These are phyloP conservation scores for Corynorhinus townsendii DNA, from an alignment of 2,113 vertebrate genomes.

Conservation along the genomic window DNA sequence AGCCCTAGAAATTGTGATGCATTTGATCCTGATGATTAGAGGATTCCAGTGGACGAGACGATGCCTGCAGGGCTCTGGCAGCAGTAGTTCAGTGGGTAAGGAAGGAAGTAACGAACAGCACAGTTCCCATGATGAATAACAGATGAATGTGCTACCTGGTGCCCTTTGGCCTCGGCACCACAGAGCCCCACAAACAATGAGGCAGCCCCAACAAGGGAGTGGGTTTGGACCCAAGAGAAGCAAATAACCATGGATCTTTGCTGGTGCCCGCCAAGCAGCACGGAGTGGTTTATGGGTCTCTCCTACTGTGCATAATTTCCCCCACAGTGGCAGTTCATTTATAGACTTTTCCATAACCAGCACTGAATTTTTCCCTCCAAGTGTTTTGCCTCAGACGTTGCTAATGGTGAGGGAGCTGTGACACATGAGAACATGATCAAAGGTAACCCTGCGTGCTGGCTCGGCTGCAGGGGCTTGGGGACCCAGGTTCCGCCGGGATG, in stretches of 20 bases:
- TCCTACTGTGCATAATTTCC: fast-evolving
- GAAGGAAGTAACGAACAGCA: neutral
- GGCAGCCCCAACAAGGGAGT: fast-evolving
- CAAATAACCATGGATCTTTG: fast-evolving
- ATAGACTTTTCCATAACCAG: neutral
- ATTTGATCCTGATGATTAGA: fast-evolving
- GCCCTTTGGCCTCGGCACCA: neutral
- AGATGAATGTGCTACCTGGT: neutral
- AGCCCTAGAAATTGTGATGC: neutral
- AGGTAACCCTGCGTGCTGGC: neutral
- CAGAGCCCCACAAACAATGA: fast-evolving
- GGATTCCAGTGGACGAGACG: neutral
- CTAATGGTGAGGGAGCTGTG: fast-evolving
- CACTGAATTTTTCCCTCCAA: neutral
- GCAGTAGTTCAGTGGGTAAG: no score
- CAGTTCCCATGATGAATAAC: no score
- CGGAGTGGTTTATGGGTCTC: fast-evolving
- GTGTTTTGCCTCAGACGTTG: neutral
- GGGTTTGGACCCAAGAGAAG: neutral
- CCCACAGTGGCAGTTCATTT: neutral
- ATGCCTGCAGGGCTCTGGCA: fast-evolving
- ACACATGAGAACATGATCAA: neutral
- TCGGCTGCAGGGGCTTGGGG: neutral
- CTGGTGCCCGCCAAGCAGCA: fast-evolving
- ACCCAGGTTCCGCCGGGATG: fast-evolving